Evolutionary conservation across 2,113 vertebrate genomes (phyloP), one percentile per base, ranked within the genome.

Genomic region (Corapipo altera): DNA sequence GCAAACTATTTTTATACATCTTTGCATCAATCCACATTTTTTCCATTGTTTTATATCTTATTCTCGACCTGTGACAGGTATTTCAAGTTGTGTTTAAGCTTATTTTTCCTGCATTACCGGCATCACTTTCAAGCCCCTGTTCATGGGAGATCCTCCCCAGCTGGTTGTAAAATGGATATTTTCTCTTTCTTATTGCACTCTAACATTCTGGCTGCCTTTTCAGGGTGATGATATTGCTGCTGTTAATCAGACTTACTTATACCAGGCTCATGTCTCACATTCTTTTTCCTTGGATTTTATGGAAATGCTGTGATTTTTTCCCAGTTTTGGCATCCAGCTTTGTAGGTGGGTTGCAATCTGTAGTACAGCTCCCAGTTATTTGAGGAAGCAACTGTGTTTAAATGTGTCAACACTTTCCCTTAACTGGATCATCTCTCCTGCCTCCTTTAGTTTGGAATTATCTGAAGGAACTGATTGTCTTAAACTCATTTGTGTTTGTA

Each of bases 331-430:
- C 62, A 16, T 7, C 20, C 52, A 37, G 44, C 41, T 89, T 61
- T 71, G 88, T 82, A 75, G 74, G 96, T 88, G 90, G 89, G 62
- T 69, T 93, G 57, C 62, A 78, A 75, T 89, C 90, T 75, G 77
- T 64, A n/a, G 61, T 79, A 57, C 2, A 71, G 74, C 3, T 89
- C 85, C 52, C 74, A 85, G 93, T 82, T 97, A 96, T 95, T 82
- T 95, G 88, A 93, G 92, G 95, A 95, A 95, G 71, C 48, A 72
- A 65, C 64, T 95, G 77, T 6, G 0, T 85, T 59, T 82, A 65
- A 61, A 94, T 48, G 52, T 93, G 88, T 93, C 90, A 96, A 88
- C 93, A 73, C 92, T 66, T 96, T 69, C 71, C 30, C 39, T 69
- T 1, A 59, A 85, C 62, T 75, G 66, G 70, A 72, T 95, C 93